Conservation (phyloP, 2,113 vertebrate genomes). For the Pionites leucogaster region DNA sequence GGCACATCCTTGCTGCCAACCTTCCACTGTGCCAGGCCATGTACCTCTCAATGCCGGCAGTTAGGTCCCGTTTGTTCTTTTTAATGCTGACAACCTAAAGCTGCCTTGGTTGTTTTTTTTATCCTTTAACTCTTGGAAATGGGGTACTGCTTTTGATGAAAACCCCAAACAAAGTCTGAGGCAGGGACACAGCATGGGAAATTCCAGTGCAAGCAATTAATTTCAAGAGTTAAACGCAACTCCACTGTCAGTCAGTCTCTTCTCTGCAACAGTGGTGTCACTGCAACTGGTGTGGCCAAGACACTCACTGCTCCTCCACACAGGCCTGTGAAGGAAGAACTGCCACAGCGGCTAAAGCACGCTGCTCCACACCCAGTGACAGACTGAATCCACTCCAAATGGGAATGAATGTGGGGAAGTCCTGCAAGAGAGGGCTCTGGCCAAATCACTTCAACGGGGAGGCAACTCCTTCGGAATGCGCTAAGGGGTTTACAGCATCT, state of each 20-base stretch:
- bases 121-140: neutral
- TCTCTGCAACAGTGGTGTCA: neutral
- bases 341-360: neutral
- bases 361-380: neutral
- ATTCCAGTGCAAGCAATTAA: neutral
- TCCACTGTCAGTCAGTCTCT: neutral
- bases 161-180: neutral
- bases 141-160: neutral
- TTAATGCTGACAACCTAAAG: neutral
- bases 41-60: neutral
- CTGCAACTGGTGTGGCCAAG: neutral
- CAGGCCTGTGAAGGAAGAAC: neutral
- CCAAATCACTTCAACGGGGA: neutral
- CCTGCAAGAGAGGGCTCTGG: neutral
- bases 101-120: neutral
- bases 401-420: neutral
- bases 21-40: neutral
- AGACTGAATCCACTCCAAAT: neutral
- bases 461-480: neutral
- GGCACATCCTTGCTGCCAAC: neutral
- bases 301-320: neutral
- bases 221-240: neutral
- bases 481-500: neutral
- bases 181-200: neutral
- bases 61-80: neutral